Evolutionary conservation across 2,113 vertebrate species (phyloP).

Genomic region (Struthidea cinerea): DNA sequence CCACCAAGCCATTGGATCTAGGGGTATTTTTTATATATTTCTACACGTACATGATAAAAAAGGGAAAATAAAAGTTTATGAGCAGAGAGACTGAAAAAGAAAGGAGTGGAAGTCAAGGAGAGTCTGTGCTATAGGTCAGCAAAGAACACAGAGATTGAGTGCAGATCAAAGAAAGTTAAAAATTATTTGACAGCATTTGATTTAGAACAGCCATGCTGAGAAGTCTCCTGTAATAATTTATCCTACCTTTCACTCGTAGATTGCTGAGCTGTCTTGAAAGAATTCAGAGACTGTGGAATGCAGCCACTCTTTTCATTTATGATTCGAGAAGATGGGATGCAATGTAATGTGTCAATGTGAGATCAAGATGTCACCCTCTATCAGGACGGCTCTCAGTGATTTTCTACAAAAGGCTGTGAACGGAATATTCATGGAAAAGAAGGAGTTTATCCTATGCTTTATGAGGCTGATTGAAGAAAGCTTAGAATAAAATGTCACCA

Average conservation of each 20-base stretch:
- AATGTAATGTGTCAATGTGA: neutral
- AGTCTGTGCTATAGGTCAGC: constrained; percentile 55
- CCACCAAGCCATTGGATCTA: neutral
- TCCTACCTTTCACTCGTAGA: constrained; percentile 58
- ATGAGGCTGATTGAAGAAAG: neutral
- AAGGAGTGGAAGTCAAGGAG: constrained; percentile 34
- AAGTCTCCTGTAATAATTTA: constrained; percentile 62
- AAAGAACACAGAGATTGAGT: constrained; percentile 59
- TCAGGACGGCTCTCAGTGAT: neutral
- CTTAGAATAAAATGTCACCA: neutral
- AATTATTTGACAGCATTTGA: constrained; percentile 75
- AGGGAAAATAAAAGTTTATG: constrained; percentile 36
- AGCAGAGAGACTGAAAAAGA: constrained; percentile 31
- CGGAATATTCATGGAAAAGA: neutral
- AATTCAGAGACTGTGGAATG: constrained; percentile 56
- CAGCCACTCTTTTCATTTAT: constrained; percentile 42
- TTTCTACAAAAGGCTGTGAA: neutral
- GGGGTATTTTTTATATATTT: neutral
- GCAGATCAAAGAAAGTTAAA: constrained; percentile 70
- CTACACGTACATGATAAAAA: neutral
- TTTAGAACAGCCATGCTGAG: constrained; percentile 60
- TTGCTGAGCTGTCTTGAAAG: constrained; percentile 64
- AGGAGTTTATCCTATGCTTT: neutral
- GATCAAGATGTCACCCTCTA: constrained; percentile 31
- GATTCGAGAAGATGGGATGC: constrained; percentile 4